Percentiles rank a stretch among this genome's conserved stretches.
Conservation (phyloP, 92 coral and sea anemone species). For the Actinostola sp. region DNA sequence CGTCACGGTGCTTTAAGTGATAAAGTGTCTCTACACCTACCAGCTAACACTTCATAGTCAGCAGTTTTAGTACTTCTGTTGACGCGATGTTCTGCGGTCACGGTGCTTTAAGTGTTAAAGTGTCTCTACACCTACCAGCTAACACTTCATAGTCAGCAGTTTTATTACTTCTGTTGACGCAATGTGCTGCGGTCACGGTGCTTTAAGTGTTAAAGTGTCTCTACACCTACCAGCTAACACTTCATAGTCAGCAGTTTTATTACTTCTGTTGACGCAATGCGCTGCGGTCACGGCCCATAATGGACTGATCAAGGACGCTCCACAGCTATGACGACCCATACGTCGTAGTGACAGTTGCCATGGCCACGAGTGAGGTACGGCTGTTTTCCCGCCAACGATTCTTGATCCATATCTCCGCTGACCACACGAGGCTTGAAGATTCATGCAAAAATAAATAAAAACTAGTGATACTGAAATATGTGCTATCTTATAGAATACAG, state of each 20-base stretch:
- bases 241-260: conserved; percentile 34
- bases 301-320: conserved; percentile 50
- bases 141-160: too few species aligned
- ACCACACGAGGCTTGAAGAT: conserved; percentile 36
- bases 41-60: too few species aligned
- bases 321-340: conserved; percentile 45
- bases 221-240: conserved; percentile 38
- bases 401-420: conserved; percentile 37
- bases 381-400: conserved; percentile 60
- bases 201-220: background rate
- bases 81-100: too few species aligned
- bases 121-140: too few species aligned
- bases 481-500: background rate
- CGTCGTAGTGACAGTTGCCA: conserved; percentile 61
- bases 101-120: too few species aligned
- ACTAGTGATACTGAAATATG: background rate
- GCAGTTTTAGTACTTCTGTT: too few species aligned
- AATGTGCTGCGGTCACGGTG: too few species aligned
- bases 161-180: too few species aligned
- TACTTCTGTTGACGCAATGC: conserved; percentile 57
- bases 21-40: too few species aligned
- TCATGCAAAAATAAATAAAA: background rate
- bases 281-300: conserved; percentile 61
- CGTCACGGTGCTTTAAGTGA: too few species aligned
- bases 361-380: conserved; percentile 62